phyloP scores from a whole-genome alignment of 2,797 vertebrate species.

The Taeniopygia guttata region DNA sequence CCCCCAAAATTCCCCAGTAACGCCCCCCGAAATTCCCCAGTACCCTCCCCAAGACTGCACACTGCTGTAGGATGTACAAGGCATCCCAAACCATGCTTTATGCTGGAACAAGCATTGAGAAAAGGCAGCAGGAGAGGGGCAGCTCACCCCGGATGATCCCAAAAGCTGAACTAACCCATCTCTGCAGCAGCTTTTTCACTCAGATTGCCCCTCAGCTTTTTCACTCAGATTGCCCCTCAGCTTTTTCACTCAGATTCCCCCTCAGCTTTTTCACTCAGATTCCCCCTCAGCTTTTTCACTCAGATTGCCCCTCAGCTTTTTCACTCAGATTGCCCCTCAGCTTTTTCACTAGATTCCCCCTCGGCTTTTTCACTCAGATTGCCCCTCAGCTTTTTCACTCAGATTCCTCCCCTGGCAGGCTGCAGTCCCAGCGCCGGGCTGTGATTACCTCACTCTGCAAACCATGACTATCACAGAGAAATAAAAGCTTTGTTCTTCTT shows the following conservation, averaged over 20 bases:
- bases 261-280: neutral
- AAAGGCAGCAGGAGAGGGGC: neutral
- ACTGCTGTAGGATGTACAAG: neutral
- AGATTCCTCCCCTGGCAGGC: neutral
- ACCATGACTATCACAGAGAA: neutral
- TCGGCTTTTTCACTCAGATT: too few relatives aligned
- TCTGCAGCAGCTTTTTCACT: neutral
- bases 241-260: too few relatives aligned
- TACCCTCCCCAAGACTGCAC: neutral
- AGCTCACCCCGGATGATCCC: neutral
- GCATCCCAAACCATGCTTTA: neutral
- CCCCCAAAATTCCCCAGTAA: fast-evolving
- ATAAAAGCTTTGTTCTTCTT: conserved; percentile 23
- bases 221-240: neutral
- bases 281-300: neutral
- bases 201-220: neutral
- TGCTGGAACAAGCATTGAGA: neutral
- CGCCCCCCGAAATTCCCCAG: neutral
- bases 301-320: neutral
- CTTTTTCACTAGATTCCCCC: too few relatives aligned
- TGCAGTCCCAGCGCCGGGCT: neutral
- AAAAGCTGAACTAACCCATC: neutral
- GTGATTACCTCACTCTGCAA: conserved; percentile 39
- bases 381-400: neutral
- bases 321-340: neutral